These are phyloP conservation scores for Cephalotes varians DNA, from an alignment of 2,888 invertebrate genomes.

Conservation along the genomic window DNA sequence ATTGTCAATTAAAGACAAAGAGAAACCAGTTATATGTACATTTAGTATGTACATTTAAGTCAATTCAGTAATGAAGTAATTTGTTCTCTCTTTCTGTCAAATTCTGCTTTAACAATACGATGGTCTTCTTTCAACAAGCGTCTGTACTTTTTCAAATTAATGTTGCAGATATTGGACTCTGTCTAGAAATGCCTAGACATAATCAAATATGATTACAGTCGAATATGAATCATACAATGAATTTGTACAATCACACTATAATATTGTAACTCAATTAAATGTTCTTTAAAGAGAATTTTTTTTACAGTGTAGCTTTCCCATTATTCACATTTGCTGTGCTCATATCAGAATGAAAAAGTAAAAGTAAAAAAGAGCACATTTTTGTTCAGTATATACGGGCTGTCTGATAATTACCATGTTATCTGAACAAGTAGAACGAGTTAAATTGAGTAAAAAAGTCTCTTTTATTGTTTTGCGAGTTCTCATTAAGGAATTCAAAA, in stretches of 20 bases:
- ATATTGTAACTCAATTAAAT: not conserved
- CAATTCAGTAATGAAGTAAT: not conserved
- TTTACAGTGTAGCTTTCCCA: no score
- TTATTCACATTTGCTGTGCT: not conserved
- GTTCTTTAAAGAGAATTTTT: constrained; percentile 5
- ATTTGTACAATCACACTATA: not conserved
- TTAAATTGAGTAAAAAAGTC: not conserved
- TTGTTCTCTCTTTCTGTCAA: not conserved
- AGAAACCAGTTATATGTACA: constrained; percentile 35
- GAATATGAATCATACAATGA: no score
- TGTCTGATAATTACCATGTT: not conserved
- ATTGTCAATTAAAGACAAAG: constrained; percentile 71
- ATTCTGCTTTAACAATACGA: constrained; percentile 5
- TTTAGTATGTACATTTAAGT: not conserved
- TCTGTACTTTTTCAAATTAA: not conserved
- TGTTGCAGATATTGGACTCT: not conserved
- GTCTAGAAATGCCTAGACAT: not conserved
- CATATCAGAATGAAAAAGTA: not conserved
- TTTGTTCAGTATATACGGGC: not conserved
- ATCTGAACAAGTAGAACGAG: not conserved
- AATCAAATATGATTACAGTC: constrained; percentile 20
- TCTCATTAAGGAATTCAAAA: no score
- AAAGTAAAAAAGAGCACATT: not conserved
- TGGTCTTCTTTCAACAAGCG: not conserved
- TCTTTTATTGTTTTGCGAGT: not conserved